These are phyloP conservation scores for Drosophila yakuba DNA, from an alignment of 1,140 invertebrate genomes.

Conservation along the genomic window DNA sequence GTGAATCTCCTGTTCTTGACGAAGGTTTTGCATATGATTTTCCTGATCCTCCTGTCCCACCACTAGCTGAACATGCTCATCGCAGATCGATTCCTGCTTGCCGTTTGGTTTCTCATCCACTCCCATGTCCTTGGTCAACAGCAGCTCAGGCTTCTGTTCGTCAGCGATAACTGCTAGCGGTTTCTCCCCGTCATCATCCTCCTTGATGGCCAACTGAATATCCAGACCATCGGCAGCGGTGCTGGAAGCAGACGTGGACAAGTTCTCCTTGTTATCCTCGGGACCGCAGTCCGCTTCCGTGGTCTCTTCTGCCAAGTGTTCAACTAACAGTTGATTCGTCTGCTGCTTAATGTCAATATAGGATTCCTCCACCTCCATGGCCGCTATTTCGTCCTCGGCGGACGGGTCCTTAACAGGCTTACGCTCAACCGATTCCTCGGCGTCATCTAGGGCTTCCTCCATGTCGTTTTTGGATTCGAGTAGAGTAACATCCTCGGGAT, in stretches of 20 bases:
- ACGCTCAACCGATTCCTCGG: background rate
- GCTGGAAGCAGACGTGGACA: constrained; percentile 37
- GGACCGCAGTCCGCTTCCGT: constrained; percentile 18
- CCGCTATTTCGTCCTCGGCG: constrained; percentile 18
- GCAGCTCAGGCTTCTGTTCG: constrained; percentile 38
- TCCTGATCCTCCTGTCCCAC: constrained; percentile 48
- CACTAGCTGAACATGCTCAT: constrained; percentile 55
- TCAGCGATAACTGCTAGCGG: constrained; percentile 33
- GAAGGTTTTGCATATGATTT: constrained; percentile 55
- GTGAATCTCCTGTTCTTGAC: constrained; percentile 87
- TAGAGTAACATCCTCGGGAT: background rate
- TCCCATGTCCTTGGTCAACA: background rate
- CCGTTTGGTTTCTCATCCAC: constrained; percentile 47
- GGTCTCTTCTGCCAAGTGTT: constrained; percentile 4
- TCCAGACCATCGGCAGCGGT: constrained; percentile 27
- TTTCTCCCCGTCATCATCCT: constrained; percentile 52
- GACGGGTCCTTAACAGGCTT: background rate
- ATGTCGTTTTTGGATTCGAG: background rate
- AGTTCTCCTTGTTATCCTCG: constrained; percentile 76
- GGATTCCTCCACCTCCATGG: constrained; percentile 23
- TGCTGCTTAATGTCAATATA: constrained; percentile 9
- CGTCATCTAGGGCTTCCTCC: background rate
- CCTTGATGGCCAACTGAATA: constrained; percentile 32
- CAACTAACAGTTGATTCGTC: constrained; percentile 12
- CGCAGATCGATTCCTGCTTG: constrained; percentile 27